phyloP scores from a whole-genome alignment of 30 jellyfish, hydroid and myxozoan genomes.

The Clytia hemisphaerica region DNA sequence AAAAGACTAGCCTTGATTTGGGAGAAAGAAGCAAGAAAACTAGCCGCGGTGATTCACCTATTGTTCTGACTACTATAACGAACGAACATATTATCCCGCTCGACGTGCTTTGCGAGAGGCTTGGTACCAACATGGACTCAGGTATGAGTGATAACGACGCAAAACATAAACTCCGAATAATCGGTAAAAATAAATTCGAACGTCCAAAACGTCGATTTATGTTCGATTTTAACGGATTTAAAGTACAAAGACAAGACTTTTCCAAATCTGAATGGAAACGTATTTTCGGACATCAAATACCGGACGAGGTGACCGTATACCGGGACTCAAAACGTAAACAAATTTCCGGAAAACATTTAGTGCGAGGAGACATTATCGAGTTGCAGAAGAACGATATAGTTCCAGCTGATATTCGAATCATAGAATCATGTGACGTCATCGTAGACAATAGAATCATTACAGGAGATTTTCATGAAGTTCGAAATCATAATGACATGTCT shows the following conservation, averaged over 20 bases:
- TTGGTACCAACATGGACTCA: background rate
- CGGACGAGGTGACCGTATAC: conserved; percentile 14
- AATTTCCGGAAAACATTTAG: background rate
- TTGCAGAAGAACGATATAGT: conserved; percentile 18
- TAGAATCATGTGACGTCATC: background rate
- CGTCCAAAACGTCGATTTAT: background rate
- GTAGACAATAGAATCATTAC: conserved; percentile 22
- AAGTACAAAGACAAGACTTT: background rate
- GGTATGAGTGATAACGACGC: conserved; percentile 16
- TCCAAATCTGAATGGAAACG: conserved; percentile 35
- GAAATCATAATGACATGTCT: background rate
- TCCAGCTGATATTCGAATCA: conserved; percentile 31
- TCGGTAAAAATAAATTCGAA: conserved; percentile 10
- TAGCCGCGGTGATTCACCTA: too few species aligned
- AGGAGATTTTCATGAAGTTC: background rate
- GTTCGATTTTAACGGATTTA: background rate
- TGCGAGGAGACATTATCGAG: conserved; percentile 22
- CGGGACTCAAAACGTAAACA: conserved; percentile 15
- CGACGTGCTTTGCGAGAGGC: background rate
- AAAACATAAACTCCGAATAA: background rate
- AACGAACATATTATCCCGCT: conserved; percentile 12
- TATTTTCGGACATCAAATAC: background rate
- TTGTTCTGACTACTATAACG: too few species aligned
- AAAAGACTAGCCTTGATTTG: too few species aligned
- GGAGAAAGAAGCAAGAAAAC: too few species aligned